These are phyloP conservation scores for Scelioninae gen. 2 DNA, from an alignment of 2,888 invertebrate species.

Conservation along the genomic window DNA sequence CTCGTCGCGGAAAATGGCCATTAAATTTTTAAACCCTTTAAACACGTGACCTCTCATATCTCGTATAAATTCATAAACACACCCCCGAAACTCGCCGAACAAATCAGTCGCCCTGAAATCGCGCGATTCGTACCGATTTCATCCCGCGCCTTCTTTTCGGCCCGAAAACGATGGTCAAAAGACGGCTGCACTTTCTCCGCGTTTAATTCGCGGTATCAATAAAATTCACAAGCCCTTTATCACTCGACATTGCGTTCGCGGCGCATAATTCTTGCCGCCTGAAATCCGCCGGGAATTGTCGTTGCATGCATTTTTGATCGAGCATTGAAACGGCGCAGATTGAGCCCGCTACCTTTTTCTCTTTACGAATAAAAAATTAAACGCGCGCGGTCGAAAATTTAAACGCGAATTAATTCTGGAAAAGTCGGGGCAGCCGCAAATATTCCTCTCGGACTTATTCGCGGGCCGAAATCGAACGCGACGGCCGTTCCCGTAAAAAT, in stretches of 20 bases:
- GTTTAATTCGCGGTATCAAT: constrained; percentile 26
- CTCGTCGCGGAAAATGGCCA: constrained; percentile 6
- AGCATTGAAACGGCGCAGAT: constrained; percentile 53
- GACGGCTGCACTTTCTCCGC: constrained; percentile 25
- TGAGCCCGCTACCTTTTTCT: constrained; percentile 30
- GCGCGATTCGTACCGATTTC: neutral
- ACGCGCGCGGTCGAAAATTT: constrained; percentile 44
- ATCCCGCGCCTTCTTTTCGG: neutral
- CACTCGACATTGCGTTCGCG: constrained; percentile 32
- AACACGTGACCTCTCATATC: too few relatives aligned
- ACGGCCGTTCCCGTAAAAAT: too few relatives aligned
- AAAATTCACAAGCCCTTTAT: constrained; percentile 33
- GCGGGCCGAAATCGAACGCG: neutral
- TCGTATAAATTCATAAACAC: too few relatives aligned
- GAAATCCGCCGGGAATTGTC: constrained; percentile 49
- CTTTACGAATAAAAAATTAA: constrained; percentile 57
- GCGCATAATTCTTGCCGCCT: constrained; percentile 44
- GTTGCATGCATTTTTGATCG: constrained; percentile 55
- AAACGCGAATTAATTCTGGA: constrained; percentile 39
- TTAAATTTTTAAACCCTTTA: neutral
- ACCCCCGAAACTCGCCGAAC: too few relatives aligned
- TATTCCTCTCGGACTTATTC: constrained; percentile 13
- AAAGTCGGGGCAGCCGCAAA: constrained; percentile 3
- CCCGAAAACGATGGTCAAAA: constrained; percentile 8
- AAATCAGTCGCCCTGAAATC: too few relatives aligned